Evolutionary conservation across 1,140 invertebrate species (phyloP).

Genomic region (Vanessa atalanta): DNA sequence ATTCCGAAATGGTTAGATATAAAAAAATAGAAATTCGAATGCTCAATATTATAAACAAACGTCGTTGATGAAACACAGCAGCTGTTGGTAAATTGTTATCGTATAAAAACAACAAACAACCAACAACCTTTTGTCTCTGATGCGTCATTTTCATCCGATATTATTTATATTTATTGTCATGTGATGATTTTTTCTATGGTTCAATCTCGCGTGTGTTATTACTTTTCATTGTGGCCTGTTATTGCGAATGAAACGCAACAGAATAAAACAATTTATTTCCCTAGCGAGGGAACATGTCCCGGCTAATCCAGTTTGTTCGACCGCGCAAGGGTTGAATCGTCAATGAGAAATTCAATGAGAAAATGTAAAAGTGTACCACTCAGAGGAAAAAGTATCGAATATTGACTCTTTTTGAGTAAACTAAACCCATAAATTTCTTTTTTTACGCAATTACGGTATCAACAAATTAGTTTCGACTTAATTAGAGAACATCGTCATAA

Average conservation of each 20-base stretch:
- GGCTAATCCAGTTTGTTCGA: conserved; percentile 77
- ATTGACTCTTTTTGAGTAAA: conserved; percentile 27
- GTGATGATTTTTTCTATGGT: conserved; percentile 35
- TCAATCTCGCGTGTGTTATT: conserved; percentile 61
- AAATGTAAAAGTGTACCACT: conserved; percentile 67
- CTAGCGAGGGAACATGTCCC: conserved; percentile 69
- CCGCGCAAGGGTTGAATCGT: conserved; percentile 76
- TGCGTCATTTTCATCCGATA: conserved; percentile 8
- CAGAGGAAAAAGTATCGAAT: conserved; percentile 43
- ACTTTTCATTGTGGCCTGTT: conserved; percentile 65
- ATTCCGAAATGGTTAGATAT: too few species aligned
- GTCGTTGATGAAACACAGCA: conserved; percentile 24
- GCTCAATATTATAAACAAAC: conserved; percentile 14
- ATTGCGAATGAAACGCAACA: conserved; percentile 55
- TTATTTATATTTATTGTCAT: conserved; percentile 23
- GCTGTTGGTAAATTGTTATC: conserved; percentile 15
- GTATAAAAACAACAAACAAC: conserved; percentile 24
- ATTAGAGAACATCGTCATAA: too few species aligned
- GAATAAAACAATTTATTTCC: conserved; percentile 64
- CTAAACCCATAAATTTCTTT: conserved; percentile 7
- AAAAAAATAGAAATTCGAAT: background rate
- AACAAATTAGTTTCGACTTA: background rate
- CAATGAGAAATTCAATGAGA: conserved; percentile 65
- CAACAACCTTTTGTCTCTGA: conserved; percentile 12
- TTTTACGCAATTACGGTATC: background rate